These are phyloP conservation scores for Mormyrops boulengeri DNA, from an alignment of 2,797 vertebrate species.

Conservation along the genomic window DNA sequence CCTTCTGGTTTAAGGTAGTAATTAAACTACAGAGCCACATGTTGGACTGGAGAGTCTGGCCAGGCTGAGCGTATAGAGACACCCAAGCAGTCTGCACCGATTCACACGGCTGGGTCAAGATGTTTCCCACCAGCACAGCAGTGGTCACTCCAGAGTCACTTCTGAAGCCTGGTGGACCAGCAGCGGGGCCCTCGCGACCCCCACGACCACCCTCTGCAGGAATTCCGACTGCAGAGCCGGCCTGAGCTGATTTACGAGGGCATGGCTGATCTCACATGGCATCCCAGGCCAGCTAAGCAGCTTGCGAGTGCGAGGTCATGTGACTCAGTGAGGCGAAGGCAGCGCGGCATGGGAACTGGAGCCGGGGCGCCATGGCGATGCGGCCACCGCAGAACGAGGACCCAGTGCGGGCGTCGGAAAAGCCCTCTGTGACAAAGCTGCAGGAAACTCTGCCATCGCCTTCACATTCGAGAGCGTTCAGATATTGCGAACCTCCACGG, in stretches of 20 bases:
- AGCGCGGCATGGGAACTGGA: not conserved
- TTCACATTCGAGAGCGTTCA: not conserved
- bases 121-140: not conserved
- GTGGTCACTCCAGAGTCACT: too few relatives aligned
- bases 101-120: not conserved
- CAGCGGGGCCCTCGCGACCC: not conserved
- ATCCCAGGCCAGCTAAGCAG: not conserved
- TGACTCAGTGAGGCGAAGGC: not conserved
- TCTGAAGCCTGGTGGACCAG: not conserved
- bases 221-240: not conserved
- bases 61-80: not conserved
- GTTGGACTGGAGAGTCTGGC: not conserved
- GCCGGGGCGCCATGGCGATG: not conserved
- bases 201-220: not conserved
- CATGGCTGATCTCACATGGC: not conserved
- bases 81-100: not conserved
- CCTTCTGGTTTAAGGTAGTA: not conserved
- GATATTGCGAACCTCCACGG: not conserved
- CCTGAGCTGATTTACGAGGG: not conserved
- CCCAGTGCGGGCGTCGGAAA: not conserved
- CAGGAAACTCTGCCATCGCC: not conserved
- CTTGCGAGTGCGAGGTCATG: not conserved
- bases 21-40: not conserved
- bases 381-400: too few relatives aligned
- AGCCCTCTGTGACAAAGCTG: not conserved